Evolutionary conservation across 2,888 invertebrate genomes (phyloP), one percentile per base, ranked within the genome.

Genomic region (Julus scanicus): DNA sequence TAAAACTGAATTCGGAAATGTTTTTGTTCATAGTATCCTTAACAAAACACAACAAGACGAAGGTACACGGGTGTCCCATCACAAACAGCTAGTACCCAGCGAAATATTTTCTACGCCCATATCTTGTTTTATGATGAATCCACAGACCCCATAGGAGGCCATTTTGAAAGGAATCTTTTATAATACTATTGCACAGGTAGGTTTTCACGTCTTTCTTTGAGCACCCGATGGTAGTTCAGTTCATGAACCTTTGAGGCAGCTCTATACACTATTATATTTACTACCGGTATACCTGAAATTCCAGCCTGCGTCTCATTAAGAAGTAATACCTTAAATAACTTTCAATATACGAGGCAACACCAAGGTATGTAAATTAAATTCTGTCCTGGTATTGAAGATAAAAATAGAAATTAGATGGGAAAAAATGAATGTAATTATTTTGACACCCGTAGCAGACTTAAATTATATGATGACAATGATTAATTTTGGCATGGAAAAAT

Each of bases 91-190:
- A 29, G 29, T 29, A 29, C 29, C 29, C 29, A 29, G 29, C 29
- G 63, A 6, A 8, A 71, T 29, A 80, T 29, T 15, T 80, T 44
- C 37, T 80, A 80, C 13, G 29, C 29, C 80, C 37, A 39, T 80
- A 80, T 80, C 80, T 71, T 29, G 71, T 71, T n/a, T 71, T 29
- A 29, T 29, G 29, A 71, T 80, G 80, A 80, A 80, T 80, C 80
- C 80, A 80, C 80, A 80, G 13, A 80, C 80, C 29, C 80, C 80
- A 5, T 80, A 80, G 80, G 80, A 80, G 80, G 80, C 13, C 80
- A 13, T 80, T 53, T 80, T 39, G 37, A 80, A 80, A 29, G 37
- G 37, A 80, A 4, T 39, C 37, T 13, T 37, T 15, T 15, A 80
- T 37, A 80, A 80, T 80, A 8, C 9, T 37, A 80, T 2, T 13